Evolutionary conservation across 1,140 invertebrate genomes (phyloP), one percentile per base, ranked within the genome.

Genomic region (Odontomachus brunneus): DNA sequence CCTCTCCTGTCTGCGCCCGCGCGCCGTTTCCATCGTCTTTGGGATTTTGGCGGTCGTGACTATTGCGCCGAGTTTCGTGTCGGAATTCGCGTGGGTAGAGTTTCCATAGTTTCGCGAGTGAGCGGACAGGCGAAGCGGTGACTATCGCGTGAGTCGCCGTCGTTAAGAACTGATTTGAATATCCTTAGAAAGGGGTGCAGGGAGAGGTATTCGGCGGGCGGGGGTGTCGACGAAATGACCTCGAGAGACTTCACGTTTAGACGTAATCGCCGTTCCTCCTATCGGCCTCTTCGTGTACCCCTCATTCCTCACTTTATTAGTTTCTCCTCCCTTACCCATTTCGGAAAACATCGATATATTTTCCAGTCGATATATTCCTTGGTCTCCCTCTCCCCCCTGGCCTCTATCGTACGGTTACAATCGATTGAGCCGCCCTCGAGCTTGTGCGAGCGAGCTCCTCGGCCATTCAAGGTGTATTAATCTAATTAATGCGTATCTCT

Each of bases 101-200:
- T 78, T 78, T 78, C 74, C 65, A 17, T 44, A 57, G 48, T 83
- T 71, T 72, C 17, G 78, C 49, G 24, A 59, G 57, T 1, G 33
- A 57, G 55, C 66, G 66, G 14, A 5, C n/a, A n/a, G 5, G 29
- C 29, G 29, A 5, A 33, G 29, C 29, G 29, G 74, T 57, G 22
- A 67, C 19, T 55, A 74, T 87, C 81, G 85, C 86, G 84, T 87
- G 84, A 78, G 71, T 49, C 59, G 29, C 48, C 44, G 29, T 51
- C 73, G 55, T 87, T 87, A 87, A 78, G 67, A 62, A 33, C 66
- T 14, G 80, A 87, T 87, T 86, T 86, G 84, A 87, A 87, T 87
- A 83, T 86, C 62, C 59, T 82, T 84, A 71, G 84, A 73, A 83
- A 72, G 66, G 66, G 48, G 59, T 59, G 55, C 29, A 55, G 53